These are phyloP conservation scores for Anthopleura sola DNA, from an alignment of 64 coral and sea anemone genomes.

Conservation along the genomic window DNA sequence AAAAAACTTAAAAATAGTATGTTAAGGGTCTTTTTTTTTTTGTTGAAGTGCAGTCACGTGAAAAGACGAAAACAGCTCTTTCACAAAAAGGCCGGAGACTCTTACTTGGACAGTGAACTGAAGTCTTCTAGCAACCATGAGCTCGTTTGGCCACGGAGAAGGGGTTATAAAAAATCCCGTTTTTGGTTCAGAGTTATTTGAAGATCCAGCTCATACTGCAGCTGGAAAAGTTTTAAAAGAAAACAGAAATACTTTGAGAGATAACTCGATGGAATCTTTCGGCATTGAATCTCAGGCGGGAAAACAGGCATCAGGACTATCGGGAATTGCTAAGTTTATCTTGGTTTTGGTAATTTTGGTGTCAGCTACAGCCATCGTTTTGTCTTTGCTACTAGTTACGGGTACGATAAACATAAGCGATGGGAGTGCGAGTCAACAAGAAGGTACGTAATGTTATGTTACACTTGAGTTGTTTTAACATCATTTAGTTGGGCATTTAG, in stretches of 20 bases:
- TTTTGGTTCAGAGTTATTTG: not conserved
- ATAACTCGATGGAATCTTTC: not conserved
- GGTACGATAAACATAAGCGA: not conserved
- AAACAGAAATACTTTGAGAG: not conserved
- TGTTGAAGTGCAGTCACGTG: not conserved
- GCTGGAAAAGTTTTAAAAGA: conserved; percentile 6
- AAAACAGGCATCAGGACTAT: not conserved
- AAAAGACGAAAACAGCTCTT: not conserved
- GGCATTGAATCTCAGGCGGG: not conserved
- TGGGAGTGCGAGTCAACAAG: not conserved
- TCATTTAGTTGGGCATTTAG: not conserved
- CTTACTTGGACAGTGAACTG: too few relatives aligned
- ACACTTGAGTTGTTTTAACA: not conserved
- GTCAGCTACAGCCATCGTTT: not conserved
- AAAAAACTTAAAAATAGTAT: not conserved
- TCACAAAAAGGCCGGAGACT: not conserved
- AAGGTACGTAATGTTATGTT: not conserved
- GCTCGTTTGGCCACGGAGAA: not conserved
- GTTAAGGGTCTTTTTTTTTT: not conserved
- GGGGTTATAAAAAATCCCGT: not conserved
- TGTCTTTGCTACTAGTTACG: not conserved
- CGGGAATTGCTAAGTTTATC: not conserved
- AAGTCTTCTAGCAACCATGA: not conserved
- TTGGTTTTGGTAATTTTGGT: not conserved
- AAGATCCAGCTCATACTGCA: conserved; percentile 8